These are phyloP conservation scores for Oenanthe melanoleuca DNA, from an alignment of 2,113 vertebrate species.

Conservation along the genomic window DNA sequence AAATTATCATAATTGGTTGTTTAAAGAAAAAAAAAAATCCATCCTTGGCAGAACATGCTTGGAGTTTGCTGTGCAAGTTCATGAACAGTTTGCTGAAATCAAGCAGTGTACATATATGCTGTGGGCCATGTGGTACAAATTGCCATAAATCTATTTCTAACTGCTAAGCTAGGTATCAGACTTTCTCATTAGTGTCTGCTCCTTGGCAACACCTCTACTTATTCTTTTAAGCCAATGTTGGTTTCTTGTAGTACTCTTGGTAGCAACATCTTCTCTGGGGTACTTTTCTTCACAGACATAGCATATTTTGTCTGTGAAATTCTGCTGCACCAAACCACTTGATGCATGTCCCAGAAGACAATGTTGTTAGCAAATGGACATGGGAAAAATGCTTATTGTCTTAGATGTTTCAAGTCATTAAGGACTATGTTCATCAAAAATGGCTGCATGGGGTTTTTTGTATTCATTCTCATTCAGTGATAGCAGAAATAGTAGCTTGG, in stretches of 20 bases:
- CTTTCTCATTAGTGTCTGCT: background rate
- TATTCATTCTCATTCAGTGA: background rate
- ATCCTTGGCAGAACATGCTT: background rate
- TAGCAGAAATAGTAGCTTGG: background rate
- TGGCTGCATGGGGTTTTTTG: background rate
- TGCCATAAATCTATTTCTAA: background rate
- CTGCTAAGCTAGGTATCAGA: background rate
- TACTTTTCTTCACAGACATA: background rate
- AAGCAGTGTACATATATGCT: background rate
- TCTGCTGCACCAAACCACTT: background rate
- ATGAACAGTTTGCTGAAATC: background rate
- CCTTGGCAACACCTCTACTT: background rate
- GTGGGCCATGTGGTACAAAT: background rate
- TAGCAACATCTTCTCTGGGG: background rate
- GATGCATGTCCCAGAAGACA: background rate
- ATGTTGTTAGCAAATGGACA: slow-evolving; percentile 6
- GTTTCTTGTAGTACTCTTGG: background rate
- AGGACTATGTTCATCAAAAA: slow-evolving; percentile 44
- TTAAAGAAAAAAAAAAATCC: background rate
- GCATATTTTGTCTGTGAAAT: background rate
- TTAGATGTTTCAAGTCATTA: slow-evolving; percentile 42
- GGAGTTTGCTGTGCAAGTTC: background rate
- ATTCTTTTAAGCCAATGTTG: background rate
- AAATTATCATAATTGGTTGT: slow-evolving; percentile 66
- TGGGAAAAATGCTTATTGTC: slow-evolving; percentile 35